Base-by-base conservation (phyloP, 2,113 vertebrate genomes). In the Apeltes quadracus region DNA sequence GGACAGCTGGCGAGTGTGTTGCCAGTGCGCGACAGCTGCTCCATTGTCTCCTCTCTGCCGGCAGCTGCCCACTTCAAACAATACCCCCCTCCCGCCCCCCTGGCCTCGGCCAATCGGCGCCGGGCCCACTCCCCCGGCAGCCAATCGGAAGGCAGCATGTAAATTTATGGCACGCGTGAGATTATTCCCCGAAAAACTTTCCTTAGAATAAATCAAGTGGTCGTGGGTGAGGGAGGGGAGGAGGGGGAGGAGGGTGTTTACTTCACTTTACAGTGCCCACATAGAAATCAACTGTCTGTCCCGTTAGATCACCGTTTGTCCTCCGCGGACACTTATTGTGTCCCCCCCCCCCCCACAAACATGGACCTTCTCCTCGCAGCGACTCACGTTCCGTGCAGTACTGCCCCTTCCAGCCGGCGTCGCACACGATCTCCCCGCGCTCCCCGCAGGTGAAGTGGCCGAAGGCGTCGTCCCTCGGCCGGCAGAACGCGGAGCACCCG, bases 1-100 rank as follows among this genome's bases (percentile, higher is more conserved):
- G 95, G 97, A 98, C 97, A 99, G 97, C 97, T 99, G 97, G 97
- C 95, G 94, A 96, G 95, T 96, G 96, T 95, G 94, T 95, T 94
- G 95, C 95, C 96, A 96, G 96, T 94, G 95, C 94, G 89, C 92
- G 97, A 98, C 97, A 99, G 97, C 97, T 99, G 97, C 97, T 95
- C 96, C 93, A 99, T 99, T 98, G 97, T 99, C 94, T 96, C 91
- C 91, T 90, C 95, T 93, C 95, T 95, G 95, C 94, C 95, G 94
- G 93, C 93, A 94, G 93, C 94, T 95, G 94, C 94, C 94, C 92
- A 92, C 92, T 94, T 93, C 92, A 93, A 96, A 97, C 97, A 97
- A 97, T 97, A 96, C 96, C 95, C 93, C 32, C 32, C 32, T 34
- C 32, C 32, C 32, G 32, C 32, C 32, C 32, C 92, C 88, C 92